Percentiles rank a stretch among this genome's conserved stretches.
Evolutionary conservation across 2,888 invertebrate genomes (phyloP).

Genomic region (Erpobdella octoculata): DNA sequence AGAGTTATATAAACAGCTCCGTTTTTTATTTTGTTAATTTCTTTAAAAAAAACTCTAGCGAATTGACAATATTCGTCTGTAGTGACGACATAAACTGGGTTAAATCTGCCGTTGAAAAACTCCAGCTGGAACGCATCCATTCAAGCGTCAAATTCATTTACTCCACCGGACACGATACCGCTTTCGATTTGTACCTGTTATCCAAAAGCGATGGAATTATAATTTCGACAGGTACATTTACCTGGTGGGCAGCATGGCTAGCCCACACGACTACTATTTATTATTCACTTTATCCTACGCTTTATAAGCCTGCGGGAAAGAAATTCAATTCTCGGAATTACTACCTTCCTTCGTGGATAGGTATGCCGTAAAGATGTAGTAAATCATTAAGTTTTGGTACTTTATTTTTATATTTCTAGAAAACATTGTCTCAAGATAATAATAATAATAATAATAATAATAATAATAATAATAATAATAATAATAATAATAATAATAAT

Average conservation of each 20-base stretch:
- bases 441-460: too few relatives aligned
- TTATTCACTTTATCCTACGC: not conserved
- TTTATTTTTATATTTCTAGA: too few relatives aligned
- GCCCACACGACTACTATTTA: not conserved
- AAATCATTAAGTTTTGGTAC: too few relatives aligned
- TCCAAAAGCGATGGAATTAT: not conserved
- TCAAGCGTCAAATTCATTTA: not conserved
- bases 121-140: not conserved
- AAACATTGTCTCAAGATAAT: too few relatives aligned
- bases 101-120: not conserved
- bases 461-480: too few relatives aligned
- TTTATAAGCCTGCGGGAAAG: not conserved
- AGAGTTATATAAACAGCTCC: not conserved
- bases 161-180: not conserved
- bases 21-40: not conserved
- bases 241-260: not conserved
- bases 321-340: not conserved
- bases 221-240: not conserved
- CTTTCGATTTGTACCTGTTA: not conserved
- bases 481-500: too few relatives aligned
- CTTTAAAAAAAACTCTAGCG: not conserved
- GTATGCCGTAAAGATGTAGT: too few relatives aligned
- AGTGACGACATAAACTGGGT: not conserved
- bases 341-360: not conserved
- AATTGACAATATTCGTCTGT: not conserved